phyloP scores from a whole-genome alignment of 92 coral and sea anemone genomes.

The Bergia sp. region DNA sequence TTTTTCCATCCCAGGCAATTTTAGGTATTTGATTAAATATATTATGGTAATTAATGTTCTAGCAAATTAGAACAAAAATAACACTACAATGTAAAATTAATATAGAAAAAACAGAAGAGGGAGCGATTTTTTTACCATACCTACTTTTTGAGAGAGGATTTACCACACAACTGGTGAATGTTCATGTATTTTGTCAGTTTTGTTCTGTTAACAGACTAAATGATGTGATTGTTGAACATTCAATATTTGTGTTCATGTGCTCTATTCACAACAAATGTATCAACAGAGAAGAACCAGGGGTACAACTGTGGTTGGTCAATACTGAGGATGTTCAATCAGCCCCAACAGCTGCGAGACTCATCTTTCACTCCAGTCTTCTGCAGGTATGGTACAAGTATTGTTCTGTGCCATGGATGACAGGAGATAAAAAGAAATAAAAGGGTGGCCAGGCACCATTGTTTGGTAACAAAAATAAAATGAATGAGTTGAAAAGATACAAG shows the following conservation, averaged over 20 bases:
- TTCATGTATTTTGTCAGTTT: neutral
- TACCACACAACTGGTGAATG: no score
- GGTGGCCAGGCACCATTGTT: neutral
- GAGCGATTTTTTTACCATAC: no score
- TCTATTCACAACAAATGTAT: neutral
- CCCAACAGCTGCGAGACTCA: conserved; percentile 71
- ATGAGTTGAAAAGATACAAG: no score
- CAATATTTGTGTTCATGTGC: neutral
- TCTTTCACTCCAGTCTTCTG: conserved; percentile 44
- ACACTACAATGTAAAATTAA: no score
- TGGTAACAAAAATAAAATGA: no score
- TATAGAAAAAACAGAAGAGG: no score
- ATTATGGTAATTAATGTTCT: no score
- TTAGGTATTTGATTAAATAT: no score
- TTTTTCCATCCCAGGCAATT: no score
- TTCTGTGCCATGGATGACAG: neutral
- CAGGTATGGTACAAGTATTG: conserved; percentile 23
- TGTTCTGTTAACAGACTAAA: neutral
- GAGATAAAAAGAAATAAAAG: neutral
- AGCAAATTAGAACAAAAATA: no score
- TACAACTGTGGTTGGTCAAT: conserved; percentile 94
- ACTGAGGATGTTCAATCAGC: conserved; percentile 82
- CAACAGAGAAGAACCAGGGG: conserved; percentile 70
- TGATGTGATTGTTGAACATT: neutral
- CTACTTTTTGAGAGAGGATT: no score